Percentiles rank a stretch among this genome's conserved stretches.
Evolutionary conservation across 1,140 invertebrate species (phyloP).

Genomic region (Pissodes strobi): DNA sequence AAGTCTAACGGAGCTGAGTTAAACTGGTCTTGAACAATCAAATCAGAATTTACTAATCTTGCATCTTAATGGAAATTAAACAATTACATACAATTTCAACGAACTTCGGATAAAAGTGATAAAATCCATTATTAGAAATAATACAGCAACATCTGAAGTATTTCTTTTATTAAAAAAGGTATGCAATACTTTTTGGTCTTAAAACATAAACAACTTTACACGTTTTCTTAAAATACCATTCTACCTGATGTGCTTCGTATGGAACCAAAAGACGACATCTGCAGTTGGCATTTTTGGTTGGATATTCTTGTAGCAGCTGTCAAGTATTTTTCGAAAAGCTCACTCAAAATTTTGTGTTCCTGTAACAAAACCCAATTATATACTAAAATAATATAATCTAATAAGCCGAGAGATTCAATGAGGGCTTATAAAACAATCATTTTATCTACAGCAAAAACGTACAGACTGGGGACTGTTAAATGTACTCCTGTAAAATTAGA

Average conservation of each 20-base stretch:
- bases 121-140: no score
- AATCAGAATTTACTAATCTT: no score
- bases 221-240: slow-evolving; percentile 7
- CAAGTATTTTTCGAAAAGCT: slow-evolving; percentile 60
- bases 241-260: background rate
- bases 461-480: background rate
- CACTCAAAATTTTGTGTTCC: slow-evolving; percentile 59
- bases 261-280: slow-evolving; percentile 23
- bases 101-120: no score
- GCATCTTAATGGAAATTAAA: no score
- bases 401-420: background rate
- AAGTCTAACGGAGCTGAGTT: no score
- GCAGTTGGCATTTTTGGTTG: slow-evolving; percentile 56
- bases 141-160: no score
- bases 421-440: background rate
- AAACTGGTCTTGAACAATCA: no score
- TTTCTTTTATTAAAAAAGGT: no score
- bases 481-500: background rate
- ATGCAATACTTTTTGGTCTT: no score
- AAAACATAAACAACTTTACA: background rate
- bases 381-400: slow-evolving; percentile 32
- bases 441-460: background rate
- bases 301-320: slow-evolving; percentile 62
- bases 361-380: no score
- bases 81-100: no score